Evolutionary conservation across 2,888 invertebrate species (phyloP).

Genomic region (Drosophila buzzatii): DNA sequence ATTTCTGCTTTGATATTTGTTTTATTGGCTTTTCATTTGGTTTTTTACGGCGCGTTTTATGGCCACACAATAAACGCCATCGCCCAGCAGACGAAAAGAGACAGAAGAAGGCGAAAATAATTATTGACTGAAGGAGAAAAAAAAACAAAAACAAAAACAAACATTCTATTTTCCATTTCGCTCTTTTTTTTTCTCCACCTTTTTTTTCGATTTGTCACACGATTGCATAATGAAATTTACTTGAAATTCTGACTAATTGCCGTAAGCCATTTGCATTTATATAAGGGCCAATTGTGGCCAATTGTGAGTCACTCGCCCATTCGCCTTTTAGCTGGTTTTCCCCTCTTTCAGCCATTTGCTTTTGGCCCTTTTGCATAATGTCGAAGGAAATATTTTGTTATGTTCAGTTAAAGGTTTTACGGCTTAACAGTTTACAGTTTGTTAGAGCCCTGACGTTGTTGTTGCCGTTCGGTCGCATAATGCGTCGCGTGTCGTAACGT

Average conservation of each 20-base stretch:
- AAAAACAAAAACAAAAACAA: neutral
- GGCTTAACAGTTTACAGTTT: constrained; percentile 56
- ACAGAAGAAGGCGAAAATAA: constrained; percentile 30
- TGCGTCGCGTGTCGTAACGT: constrained; percentile 74
- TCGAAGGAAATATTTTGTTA: constrained; percentile 51
- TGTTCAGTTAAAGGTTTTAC: constrained; percentile 59
- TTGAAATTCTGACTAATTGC: constrained; percentile 58
- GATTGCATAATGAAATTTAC: constrained; percentile 40
- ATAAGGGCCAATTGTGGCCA: constrained; percentile 19
- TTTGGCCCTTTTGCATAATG: constrained; percentile 57
- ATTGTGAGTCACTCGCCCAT: constrained; percentile 22
- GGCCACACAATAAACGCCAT: constrained; percentile 55
- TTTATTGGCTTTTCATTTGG: constrained; percentile 72
- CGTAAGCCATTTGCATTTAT: constrained; percentile 22
- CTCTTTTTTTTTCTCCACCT: constrained; percentile 1
- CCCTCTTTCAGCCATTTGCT: constrained; percentile 13
- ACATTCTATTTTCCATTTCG: constrained; percentile 29
- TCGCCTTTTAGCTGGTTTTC: neutral
- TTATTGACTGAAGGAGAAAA: constrained; percentile 31
- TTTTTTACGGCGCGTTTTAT: constrained; percentile 57
- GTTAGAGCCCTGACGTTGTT: constrained; percentile 33
- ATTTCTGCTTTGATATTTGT: constrained; percentile 67
- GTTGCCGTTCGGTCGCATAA: constrained; percentile 59
- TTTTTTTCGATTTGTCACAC: neutral
- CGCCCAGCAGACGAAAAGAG: constrained; percentile 2